Evolutionary conservation across 1,140 invertebrate genomes (phyloP), one percentile per base, ranked within the genome.

Genomic region (Drosophila sp.): DNA sequence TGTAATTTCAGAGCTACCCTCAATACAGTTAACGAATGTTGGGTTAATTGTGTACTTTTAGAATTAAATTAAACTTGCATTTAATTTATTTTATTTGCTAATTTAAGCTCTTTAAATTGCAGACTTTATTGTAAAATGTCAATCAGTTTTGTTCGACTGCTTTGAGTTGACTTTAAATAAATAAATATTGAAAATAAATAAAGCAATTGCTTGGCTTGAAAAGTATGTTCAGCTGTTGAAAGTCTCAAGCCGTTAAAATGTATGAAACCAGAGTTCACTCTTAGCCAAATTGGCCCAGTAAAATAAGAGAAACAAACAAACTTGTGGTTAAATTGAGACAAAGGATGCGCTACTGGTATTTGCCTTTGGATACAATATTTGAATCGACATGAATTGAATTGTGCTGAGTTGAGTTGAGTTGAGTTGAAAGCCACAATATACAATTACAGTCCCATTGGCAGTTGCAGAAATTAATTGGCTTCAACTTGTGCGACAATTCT

Each of bases 361-460:
- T 38, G 36, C n/a, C 36, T 13, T 13, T 13, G 5, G 36, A 38
- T 29, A 29, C 4, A 13, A 13, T 13, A 5, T 4, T 38, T 38
- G 8, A 38, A 11, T 38, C 36, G 36, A 38, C 4, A 4, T 13
- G n/a, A 13, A 3, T 13, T 1, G 36, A n/a, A n/a, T 29, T 7
- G 27, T 2, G 4, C 7, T 6, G 27, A 18, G 13, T 43, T 18
- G 13, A 36, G 14, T 9, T 8, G 29, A 8, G 1, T 8, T 9
- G 32, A n/a, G 34, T 50, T 41, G n/a, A 13, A 40, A 48, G 29
- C 64, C 80, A 70, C 63, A 80, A 59, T 71, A 50, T 61, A 59
- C 76, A 76, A 83, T 84, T 80, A 84, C 63, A 54, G 66, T 72
- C 80, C 69, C 80, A 63, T 73, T 56, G 65, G 65, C 75, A 79